A percentile compares a stretch with the other conserved stretches of the same genome.
Conservation (phyloP, 2,113 vertebrate species). For the Cinclus cinclus region DNA sequence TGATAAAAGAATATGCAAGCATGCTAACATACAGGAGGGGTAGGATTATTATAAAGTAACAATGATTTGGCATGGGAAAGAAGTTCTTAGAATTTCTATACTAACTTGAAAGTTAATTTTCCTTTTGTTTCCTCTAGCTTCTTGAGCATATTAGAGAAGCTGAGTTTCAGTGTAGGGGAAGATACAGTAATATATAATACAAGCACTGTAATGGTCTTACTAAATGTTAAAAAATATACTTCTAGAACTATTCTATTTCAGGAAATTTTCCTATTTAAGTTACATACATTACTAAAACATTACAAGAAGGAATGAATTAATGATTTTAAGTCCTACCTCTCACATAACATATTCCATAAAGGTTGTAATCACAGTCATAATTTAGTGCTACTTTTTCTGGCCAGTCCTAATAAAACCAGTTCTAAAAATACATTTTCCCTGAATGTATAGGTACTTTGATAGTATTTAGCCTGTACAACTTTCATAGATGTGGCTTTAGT, state of each 20-base stretch:
- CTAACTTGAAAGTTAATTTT: neutral
- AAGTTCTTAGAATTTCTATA: neutral
- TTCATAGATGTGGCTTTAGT: neutral
- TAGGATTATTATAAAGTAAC: neutral
- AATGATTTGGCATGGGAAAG: neutral
- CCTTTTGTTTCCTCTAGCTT: neutral
- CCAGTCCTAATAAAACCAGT: neutral
- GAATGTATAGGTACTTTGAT: neutral
- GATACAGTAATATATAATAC: neutral
- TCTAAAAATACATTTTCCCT: neutral
- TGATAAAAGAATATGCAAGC: neutral
- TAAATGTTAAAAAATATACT: neutral
- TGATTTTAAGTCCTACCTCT: neutral
- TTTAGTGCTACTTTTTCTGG: neutral
- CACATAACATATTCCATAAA: neutral
- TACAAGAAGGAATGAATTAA: neutral
- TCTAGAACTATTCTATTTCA: neutral
- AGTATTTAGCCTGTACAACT: neutral
- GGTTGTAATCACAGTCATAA: neutral
- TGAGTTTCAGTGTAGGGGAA: neutral
- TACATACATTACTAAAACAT: neutral
- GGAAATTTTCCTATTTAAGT: neutral
- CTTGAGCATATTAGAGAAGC: neutral
- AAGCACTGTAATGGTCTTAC: neutral
- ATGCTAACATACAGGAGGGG: neutral